Evolutionary conservation across 2,888 invertebrate species (phyloP), one percentile per base, ranked within the genome.

Genomic region (Uloborus plumipes): DNA sequence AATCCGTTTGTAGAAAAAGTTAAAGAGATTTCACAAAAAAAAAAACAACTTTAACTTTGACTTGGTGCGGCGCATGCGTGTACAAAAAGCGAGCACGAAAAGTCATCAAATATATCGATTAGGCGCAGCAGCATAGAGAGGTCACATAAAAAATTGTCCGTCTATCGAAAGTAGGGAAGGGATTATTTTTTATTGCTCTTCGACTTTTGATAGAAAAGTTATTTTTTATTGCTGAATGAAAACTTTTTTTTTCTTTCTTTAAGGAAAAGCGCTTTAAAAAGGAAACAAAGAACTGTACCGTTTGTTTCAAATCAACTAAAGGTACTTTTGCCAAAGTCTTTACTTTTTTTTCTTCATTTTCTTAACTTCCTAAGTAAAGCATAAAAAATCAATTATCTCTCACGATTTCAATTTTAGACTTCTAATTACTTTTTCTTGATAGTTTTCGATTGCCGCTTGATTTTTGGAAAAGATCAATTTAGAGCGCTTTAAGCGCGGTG

Each of bases 31-130:
- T 11, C 0, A 2, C 3, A 61, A 26, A n/a, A 39, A 15, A 62
- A 31, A 15, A 15, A 18, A 39, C 62, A 31, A 31, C 31, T 31
- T 20, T 11, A 39, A 39, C 39, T 20, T 62, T 62, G 39, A 62
- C 62, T 26, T 62, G 31, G 15, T 6, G 31, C 31, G 16, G 62
- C 62, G 62, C 62, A 62, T 62, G 62, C 62, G 62, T n/a, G 18
- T 26, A 15, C 6, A 39, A 62, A 62, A 62, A 62, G 62, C 39
- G 31, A 31, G 22, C 67, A 67, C 67, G 67, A 67, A 67, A 67
- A 67, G 67, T 53, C 55, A 67, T 67, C 67, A 67, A 67, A 67
- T 67, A 50, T 50, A 67, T 67, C 67, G 67, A 67, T 67, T 67
- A 67, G 55, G 15, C 53, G 67, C 53, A 53, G 55, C 31, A 67